These are phyloP conservation scores for Benthosema pterotum DNA, from an alignment of 2,797 vertebrate species.

Conservation along the genomic window DNA sequence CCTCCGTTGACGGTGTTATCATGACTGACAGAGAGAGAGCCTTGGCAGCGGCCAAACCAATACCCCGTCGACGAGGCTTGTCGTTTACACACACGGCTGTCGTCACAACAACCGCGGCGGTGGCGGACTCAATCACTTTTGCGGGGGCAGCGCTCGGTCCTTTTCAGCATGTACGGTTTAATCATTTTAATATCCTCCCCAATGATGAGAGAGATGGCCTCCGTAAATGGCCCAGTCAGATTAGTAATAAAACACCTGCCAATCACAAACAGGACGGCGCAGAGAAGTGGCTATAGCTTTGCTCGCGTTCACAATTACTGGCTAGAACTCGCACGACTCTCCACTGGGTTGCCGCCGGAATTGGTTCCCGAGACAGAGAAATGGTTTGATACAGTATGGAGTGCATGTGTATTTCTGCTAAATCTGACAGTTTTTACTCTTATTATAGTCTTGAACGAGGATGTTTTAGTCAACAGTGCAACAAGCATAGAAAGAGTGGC, in stretches of 20 bases:
- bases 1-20: background rate
- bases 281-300: constrained; percentile 10
- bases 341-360: background rate
- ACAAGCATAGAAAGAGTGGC: no score
- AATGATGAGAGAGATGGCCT: constrained; percentile 21
- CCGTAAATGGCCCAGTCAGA: constrained; percentile 34
- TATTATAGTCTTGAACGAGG: no score
- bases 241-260: constrained; percentile 32
- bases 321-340: constrained; percentile 7
- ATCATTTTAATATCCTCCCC: constrained; percentile 25
- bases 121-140: constrained; percentile 4
- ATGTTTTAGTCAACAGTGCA: no score
- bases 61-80: no score
- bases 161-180: constrained; percentile 18
- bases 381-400: no score
- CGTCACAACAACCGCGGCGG: background rate
- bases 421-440: no score
- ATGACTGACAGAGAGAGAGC: background rate
- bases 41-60: background rate
- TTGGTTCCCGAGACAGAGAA: no score
- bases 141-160: background rate
- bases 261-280: constrained; percentile 16
- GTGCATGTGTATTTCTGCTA: no score
- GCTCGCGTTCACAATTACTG: constrained; percentile 5
- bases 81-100: background rate